Base-by-base conservation (phyloP, 2,888 invertebrate species). In the Hirtodrosophila alboralis region DNA sequence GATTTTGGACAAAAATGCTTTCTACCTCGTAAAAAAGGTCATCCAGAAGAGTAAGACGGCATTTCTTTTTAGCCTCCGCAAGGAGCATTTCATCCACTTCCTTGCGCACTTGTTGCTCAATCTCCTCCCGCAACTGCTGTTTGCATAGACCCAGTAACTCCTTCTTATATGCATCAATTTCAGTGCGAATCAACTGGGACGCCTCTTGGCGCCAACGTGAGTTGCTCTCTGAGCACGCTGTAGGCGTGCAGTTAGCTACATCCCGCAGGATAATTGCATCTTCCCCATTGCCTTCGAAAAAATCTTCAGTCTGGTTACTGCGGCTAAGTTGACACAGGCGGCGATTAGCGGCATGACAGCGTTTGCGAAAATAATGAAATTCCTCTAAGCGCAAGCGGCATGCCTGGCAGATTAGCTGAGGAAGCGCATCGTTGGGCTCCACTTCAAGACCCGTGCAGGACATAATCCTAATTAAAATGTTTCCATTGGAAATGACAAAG, bases 381-480 rank as follows among this genome's bases (percentile, higher is more conserved):
- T 81, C 84, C 40, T 81, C 80, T 7, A 81, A 33, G 4, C 61
- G 81, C 21, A 86, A 18, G 0, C 84, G 78, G 7, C 80, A 81
- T 0, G 23, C 14, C 1, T 30, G 1, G 7, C 80, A 81, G 4
- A 81, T 84, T 3, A 40, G 14, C 14, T 84, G 75, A 0, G 80
- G 78, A 0, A 81, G 60, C 0, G 54, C 66, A 13, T 81, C 80
- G 4, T 49, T 38, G 0, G 49, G 14, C 3, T 81, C 62, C 1
- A 84, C 41, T n/a, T 81, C 80, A 1, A 81, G 37, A 0, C 78
- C 71, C 0, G 83, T 65, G 36, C 71, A 78, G 0, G 64, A 52
- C 34, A 80, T 30, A 2, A 80, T 70, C 8, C 62, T 31, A 0
- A 69, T 1, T 0, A 63, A 47, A 0, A 36, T 18, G 26, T 43